phyloP scores from a whole-genome alignment of 2,888 invertebrate species.

The Gerris lacustris region DNA sequence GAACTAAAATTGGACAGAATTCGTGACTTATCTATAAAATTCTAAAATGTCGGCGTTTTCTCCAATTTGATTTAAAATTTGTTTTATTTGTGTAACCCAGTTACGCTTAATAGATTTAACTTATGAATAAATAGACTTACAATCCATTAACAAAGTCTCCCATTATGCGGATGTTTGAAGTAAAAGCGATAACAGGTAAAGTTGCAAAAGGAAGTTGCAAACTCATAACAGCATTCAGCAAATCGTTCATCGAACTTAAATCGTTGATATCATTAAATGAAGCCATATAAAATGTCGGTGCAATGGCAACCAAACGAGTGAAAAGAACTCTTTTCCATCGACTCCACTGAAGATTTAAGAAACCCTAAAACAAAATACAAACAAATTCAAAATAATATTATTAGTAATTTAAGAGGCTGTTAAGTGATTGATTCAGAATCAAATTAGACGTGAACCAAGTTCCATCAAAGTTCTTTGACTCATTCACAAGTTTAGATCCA shows the following conservation, averaged over 20 bases:
- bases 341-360: conserved; percentile 70
- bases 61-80: too few species aligned
- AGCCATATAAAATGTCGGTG: conserved; percentile 56
- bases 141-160: conserved; percentile 69
- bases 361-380: conserved; percentile 45
- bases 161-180: conserved; percentile 66
- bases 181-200: conserved; percentile 74
- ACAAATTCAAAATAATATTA: too few species aligned
- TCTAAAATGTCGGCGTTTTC: too few species aligned
- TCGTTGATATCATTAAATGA: conserved; percentile 54
- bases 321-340: conserved; percentile 76
- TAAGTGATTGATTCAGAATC: too few species aligned
- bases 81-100: too few species aligned
- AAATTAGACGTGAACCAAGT: too few species aligned
- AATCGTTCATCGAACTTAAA: conserved; percentile 69
- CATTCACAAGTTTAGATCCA: too few species aligned
- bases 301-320: conserved; percentile 71
- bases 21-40: too few species aligned
- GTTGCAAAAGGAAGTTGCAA: conserved; percentile 78
- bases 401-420: too few species aligned
- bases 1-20: too few species aligned
- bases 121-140: conserved; percentile 39
- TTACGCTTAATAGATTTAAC: too few species aligned
- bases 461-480: too few species aligned
- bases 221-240: conserved; percentile 75